These are phyloP conservation scores for Hydrolagus affinis DNA, from an alignment of 2,113 vertebrate genomes.

Conservation along the genomic window DNA sequence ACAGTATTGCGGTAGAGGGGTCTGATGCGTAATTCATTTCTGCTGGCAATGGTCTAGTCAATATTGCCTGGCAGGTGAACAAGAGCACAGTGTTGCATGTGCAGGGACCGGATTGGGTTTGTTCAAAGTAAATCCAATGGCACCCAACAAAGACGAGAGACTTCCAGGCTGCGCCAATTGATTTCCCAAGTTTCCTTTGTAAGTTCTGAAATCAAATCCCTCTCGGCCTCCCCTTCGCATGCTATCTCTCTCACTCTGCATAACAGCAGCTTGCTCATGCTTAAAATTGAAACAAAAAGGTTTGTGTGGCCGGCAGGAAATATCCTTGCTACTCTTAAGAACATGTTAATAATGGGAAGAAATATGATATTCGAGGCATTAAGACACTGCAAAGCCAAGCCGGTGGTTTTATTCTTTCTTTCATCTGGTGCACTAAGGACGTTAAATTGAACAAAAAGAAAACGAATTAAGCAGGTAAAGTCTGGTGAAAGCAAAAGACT, in stretches of 20 bases:
- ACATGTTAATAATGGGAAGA: conserved; percentile 7
- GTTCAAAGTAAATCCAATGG: background rate
- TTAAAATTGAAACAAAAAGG: conserved; percentile 26
- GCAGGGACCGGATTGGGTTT: conserved; percentile 8
- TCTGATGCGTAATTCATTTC: background rate
- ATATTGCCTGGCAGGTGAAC: background rate
- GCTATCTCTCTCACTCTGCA: conserved; percentile 20
- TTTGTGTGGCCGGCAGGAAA: conserved; percentile 28
- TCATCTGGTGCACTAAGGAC: conserved; percentile 3
- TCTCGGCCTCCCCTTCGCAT: conserved; percentile 8
- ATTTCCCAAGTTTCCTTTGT: conserved; percentile 1
- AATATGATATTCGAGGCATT: background rate
- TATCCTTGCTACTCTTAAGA: conserved; percentile 15
- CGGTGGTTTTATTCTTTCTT: background rate
- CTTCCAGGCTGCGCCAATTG: background rate
- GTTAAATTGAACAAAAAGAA: too few relatives aligned
- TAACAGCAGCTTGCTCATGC: conserved; percentile 26
- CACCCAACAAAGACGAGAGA: conserved; percentile 8
- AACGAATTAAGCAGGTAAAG: too few relatives aligned
- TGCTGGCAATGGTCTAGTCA: background rate
- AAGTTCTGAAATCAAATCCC: conserved; percentile 27
- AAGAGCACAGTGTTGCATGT: conserved; percentile 1
- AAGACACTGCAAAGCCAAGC: background rate
- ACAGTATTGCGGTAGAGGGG: background rate
- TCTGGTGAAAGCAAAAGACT: too few relatives aligned